Conservation (phyloP, 2,888 invertebrate species). For the Tromatobia lineatoria region DNA sequence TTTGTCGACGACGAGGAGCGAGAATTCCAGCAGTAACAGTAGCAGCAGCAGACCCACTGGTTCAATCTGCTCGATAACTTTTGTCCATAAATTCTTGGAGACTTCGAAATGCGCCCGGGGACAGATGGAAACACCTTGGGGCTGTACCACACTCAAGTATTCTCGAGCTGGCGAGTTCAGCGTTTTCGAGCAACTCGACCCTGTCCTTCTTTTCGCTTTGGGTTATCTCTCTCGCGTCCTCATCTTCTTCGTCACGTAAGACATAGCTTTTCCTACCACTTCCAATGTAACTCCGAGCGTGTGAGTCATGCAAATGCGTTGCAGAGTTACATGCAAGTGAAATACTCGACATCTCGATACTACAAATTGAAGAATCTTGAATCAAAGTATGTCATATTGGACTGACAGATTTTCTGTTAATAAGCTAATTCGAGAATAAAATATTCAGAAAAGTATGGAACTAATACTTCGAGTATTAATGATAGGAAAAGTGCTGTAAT, state of each 20-base stretch:
- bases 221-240: background rate
- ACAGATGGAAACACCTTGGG: conserved; percentile 69
- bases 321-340: conserved; percentile 16
- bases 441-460: too few relatives aligned
- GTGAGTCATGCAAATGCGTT: background rate
- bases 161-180: conserved; percentile 42
- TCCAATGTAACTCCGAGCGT: background rate
- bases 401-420: too few relatives aligned
- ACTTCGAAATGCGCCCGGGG: conserved; percentile 65
- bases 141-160: conserved; percentile 47
- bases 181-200: conserved; percentile 35
- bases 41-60: conserved; percentile 35
- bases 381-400: too few relatives aligned
- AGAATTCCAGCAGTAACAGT: conserved; percentile 14
- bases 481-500: too few relatives aligned
- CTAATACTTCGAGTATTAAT: too few relatives aligned
- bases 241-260: conserved; percentile 33
- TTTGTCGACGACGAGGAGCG: conserved; percentile 27
- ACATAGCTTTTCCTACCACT: conserved; percentile 5
- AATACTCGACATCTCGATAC: background rate
- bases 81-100: conserved; percentile 73
- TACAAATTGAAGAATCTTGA: too few relatives aligned
- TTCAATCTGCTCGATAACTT: conserved; percentile 71
- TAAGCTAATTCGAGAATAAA: too few relatives aligned
- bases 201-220: conserved; percentile 7